A percentile compares a stretch with the other conserved stretches of the same genome.
These are phyloP conservation scores for Apotomis capreana DNA, from an alignment of 2,888 invertebrate genomes.

Conservation along the genomic window DNA sequence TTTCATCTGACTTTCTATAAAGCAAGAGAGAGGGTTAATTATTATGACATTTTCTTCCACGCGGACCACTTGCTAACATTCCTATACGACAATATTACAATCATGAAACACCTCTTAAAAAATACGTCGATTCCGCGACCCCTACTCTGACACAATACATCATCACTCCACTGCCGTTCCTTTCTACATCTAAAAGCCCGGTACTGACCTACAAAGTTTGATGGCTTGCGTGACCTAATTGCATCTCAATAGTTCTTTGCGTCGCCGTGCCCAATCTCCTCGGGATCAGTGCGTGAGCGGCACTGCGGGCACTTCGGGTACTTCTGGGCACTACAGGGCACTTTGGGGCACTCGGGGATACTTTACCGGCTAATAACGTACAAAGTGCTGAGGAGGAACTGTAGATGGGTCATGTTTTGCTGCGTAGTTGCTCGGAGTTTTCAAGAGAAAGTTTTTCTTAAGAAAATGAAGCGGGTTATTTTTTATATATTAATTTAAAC, in stretches of 20 bases:
- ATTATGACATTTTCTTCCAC: no score
- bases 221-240: conserved; percentile 37
- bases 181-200: not conserved
- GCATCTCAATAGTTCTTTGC: conserved; percentile 25
- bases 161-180: no score
- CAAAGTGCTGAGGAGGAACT: conserved; percentile 29
- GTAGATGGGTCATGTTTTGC: conserved; percentile 32
- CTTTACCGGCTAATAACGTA: conserved; percentile 34
- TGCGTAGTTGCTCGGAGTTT: conserved; percentile 13
- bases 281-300: conserved; percentile 36
- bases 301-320: conserved; percentile 5
- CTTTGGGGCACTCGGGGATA: conserved; percentile 6
- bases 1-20: no score
- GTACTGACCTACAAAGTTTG: conserved; percentile 23
- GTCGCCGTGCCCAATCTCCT: conserved; percentile 34
- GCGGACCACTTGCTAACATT: no score
- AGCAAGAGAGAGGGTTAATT: no score
- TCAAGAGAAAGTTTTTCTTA: not conserved
- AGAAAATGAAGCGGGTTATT: no score
- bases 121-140: no score
- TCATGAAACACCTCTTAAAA: no score
- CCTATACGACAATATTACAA: no score
- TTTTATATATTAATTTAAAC: no score
- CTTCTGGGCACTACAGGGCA: conserved; percentile 8
- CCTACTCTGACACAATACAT: no score